phyloP scores from a whole-genome alignment of 2,797 vertebrate species.

The Anguilla marmorata region DNA sequence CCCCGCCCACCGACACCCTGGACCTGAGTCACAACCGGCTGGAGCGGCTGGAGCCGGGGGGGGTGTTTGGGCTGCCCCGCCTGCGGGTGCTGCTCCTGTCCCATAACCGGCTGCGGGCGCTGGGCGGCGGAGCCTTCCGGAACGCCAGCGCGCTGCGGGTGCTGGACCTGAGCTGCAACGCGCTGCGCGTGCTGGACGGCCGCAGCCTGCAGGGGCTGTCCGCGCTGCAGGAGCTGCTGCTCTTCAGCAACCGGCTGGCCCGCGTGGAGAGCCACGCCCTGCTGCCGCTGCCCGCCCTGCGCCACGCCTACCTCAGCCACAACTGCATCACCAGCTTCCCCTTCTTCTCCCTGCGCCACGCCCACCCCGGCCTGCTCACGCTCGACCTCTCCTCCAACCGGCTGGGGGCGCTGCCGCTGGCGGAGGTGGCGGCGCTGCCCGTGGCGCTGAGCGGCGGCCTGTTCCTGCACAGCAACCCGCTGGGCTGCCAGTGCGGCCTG shows the following conservation, averaged over 20 bases:
- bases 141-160: constrained; percentile 77
- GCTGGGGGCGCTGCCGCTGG: constrained; percentile 74
- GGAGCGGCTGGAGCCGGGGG: constrained; percentile 60
- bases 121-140: constrained; percentile 71
- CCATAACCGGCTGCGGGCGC: constrained; percentile 75
- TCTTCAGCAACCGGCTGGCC: constrained; percentile 84
- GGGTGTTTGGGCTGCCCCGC: constrained; percentile 73
- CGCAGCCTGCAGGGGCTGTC: constrained; percentile 78
- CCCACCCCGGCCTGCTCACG: constrained; percentile 69
- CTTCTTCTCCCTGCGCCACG: constrained; percentile 78
- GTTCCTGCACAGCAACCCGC: constrained; percentile 90
- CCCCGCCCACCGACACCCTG: constrained; percentile 67
- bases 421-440: constrained; percentile 72
- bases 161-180: constrained; percentile 91
- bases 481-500: constrained; percentile 84
- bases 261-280: constrained; percentile 77
- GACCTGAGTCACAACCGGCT: constrained; percentile 89
- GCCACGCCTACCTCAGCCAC: constrained; percentile 84
- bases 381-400: constrained; percentile 91
- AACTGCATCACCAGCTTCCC: constrained; percentile 86
- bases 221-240: constrained; percentile 80
- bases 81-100: constrained; percentile 75
- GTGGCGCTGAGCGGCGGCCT: constrained; percentile 77
- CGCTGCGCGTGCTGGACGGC: constrained; percentile 66
- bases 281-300: constrained; percentile 67